Conservation (phyloP, 2,113 vertebrate genomes). For the Heloderma charlesbogerti region DNA sequence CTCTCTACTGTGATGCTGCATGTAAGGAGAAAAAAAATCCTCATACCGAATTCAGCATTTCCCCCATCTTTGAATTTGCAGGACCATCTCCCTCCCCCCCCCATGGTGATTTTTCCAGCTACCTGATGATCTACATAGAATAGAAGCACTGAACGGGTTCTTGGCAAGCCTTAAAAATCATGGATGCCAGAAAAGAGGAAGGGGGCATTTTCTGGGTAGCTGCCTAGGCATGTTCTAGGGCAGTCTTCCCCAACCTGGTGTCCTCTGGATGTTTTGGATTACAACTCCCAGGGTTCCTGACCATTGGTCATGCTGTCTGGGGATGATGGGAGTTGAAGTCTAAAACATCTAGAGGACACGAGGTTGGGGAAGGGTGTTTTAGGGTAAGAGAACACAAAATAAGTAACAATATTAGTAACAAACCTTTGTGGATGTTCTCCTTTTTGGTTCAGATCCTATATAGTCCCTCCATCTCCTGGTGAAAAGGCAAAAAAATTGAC, state of each 20-base stretch:
- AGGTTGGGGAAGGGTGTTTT: too few relatives aligned
- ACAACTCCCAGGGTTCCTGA: too few relatives aligned
- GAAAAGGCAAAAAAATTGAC: too few relatives aligned
- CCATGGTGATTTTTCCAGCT: neutral
- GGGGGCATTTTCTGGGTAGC: neutral
- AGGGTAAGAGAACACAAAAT: too few relatives aligned
- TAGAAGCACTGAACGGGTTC: neutral
- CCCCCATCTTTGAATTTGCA: neutral
- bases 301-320: too few relatives aligned
- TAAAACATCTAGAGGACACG: too few relatives aligned
- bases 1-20: conserved; percentile 13
- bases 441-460: neutral
- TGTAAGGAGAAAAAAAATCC: neutral
- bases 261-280: too few relatives aligned
- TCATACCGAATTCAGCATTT: conserved; percentile 8
- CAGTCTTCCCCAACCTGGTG: too few relatives aligned
- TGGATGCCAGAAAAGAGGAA: neutral
- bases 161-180: neutral
- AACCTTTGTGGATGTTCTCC: neutral
- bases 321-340: too few relatives aligned
- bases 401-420: too few relatives aligned
- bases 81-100: neutral
- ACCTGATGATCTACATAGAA: neutral
- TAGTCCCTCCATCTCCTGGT: too few relatives aligned
- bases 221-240: neutral